These are phyloP conservation scores for Drosophila bunnanda DNA, from an alignment of 2,888 invertebrate genomes.

Conservation along the genomic window DNA sequence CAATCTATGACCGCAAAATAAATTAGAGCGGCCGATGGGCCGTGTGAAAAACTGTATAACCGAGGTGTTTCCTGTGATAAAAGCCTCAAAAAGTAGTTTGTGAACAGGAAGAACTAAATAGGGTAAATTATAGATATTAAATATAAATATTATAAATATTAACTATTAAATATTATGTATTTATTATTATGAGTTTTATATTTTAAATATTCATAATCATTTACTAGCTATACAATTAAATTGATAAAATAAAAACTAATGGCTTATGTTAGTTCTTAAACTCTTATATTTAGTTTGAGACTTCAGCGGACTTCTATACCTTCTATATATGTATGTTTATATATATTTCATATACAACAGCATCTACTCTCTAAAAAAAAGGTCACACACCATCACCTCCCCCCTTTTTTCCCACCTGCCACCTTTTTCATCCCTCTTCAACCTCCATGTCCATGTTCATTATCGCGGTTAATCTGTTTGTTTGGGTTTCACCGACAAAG, in stretches of 20 bases:
- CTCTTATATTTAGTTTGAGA: neutral
- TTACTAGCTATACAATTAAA: neutral
- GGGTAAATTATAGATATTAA: neutral
- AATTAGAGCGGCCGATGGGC: slow-evolving; percentile 9
- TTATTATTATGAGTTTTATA: neutral
- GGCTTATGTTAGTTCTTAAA: neutral
- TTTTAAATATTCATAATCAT: neutral
- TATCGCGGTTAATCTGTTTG: slow-evolving; percentile 81
- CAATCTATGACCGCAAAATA: slow-evolving; percentile 19
- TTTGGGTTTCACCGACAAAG: slow-evolving; percentile 49
- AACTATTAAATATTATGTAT: neutral
- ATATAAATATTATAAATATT: neutral
- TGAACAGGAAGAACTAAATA: neutral
- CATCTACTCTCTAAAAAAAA: slow-evolving; percentile 1
- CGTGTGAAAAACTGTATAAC: neutral
- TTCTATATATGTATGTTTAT: neutral
- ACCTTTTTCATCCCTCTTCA: slow-evolving; percentile 9
- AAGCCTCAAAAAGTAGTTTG: neutral
- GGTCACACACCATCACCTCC: slow-evolving; percentile 10
- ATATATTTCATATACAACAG: neutral
- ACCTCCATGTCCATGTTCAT: slow-evolving; percentile 72
- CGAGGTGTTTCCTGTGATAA: neutral
- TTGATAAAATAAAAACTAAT: neutral
- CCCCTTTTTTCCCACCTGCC: neutral
- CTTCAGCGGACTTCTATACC: neutral